Percentiles rank a stretch among this genome's conserved stretches.
Conservation (phyloP, 2,113 vertebrate species). For the Myocastor coypus region DNA sequence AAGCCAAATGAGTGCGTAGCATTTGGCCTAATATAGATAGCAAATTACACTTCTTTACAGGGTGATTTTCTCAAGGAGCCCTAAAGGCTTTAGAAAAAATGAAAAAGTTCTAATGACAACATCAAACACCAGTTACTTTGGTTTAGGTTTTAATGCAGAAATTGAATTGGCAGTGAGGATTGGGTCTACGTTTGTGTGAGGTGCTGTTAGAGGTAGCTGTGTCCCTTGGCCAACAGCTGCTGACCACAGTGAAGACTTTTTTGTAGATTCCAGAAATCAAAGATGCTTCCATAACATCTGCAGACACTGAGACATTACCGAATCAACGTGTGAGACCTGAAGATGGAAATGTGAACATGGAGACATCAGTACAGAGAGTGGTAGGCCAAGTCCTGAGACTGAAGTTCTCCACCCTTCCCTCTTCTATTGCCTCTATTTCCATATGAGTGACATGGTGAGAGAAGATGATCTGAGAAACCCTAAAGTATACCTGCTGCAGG, state of each 20-base stretch:
- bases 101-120: constrained; percentile 69
- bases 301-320: constrained; percentile 47
- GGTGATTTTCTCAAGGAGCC: constrained; percentile 43
- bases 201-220: background rate
- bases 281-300: constrained; percentile 74
- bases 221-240: constrained; percentile 26
- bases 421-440: background rate
- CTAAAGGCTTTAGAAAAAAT: constrained; percentile 72
- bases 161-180: constrained; percentile 65
- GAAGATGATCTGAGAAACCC: background rate
- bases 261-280: constrained; percentile 76
- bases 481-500: background rate
- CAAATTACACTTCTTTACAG: constrained; percentile 52
- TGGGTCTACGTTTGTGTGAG: constrained; percentile 25
- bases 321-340: background rate
- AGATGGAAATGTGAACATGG: constrained; percentile 52
- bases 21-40: constrained; percentile 56
- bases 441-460: background rate
- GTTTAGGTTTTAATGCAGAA: constrained; percentile 75
- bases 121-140: constrained; percentile 73
- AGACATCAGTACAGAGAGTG: constrained; percentile 24
- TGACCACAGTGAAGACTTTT: constrained; percentile 62
- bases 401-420: background rate
- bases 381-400: background rate
- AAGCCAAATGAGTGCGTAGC: constrained; percentile 33